A percentile compares a stretch with the other conserved stretches of the same genome.
Evolutionary conservation across 2,888 invertebrate genomes (phyloP).

Genomic region (Polyommatus iphigenia): DNA sequence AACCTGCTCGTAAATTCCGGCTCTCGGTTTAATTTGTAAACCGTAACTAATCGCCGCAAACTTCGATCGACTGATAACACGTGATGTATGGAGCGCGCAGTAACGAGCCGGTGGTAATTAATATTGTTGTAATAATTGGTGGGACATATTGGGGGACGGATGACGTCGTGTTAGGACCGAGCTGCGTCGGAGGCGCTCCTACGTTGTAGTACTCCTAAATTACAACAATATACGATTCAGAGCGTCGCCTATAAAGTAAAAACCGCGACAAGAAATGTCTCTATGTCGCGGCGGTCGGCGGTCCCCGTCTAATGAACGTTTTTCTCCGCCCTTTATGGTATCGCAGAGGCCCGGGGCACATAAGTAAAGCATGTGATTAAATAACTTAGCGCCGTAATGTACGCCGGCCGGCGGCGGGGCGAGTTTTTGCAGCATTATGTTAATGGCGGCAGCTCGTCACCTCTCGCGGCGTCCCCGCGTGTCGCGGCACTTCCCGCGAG

Average conservation of each 20-base stretch:
- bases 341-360: background rate
- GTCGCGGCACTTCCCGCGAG: constrained; percentile 56
- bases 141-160: background rate
- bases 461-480: constrained; percentile 41
- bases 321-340: background rate
- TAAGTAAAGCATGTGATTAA: constrained; percentile 4
- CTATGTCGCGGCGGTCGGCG: background rate
- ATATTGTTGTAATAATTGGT: background rate
- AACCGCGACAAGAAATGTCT: background rate
- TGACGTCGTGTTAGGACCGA: background rate
- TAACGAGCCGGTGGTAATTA: background rate
- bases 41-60: background rate
- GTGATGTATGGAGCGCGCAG: constrained; percentile 1
- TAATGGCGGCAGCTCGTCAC: background rate
- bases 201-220: background rate
- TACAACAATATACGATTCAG: background rate
- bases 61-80: background rate
- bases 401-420: background rate
- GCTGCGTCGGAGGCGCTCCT: background rate
- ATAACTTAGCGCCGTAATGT: constrained; percentile 1
- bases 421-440: constrained; percentile 6
- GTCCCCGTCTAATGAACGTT: background rate
- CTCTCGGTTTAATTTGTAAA: constrained; percentile 7
- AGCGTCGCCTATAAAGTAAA: background rate
- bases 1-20: background rate